Evolutionary conservation across 2,888 invertebrate species (phyloP), one percentile per base, ranked within the genome.

Genomic region (Diarsia dahlii): DNA sequence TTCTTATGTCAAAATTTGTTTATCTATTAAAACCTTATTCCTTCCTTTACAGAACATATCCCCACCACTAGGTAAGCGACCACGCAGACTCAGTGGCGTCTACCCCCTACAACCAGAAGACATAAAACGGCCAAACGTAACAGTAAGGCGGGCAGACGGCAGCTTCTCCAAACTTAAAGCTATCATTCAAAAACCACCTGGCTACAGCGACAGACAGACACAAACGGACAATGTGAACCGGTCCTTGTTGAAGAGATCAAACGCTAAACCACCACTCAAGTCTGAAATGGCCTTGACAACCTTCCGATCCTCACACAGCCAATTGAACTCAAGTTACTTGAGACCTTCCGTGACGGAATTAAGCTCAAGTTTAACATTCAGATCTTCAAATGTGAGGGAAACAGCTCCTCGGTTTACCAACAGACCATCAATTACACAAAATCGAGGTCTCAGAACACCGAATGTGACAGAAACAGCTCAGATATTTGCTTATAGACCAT

Each of bases 111-210:
- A 85, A 56, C 74, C 85, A 9, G 82, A 81, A 73, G 80, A 89
- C 8, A 79, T 83, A 60, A 85, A 84, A 72, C 74, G 86, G 9
- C 86, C 92, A 9, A 90, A 82, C 3, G 85, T 94, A 0, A 89
- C 89, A 0, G 84, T 94, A 20, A 87, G 93, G 10, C 84, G 87
- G 12, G 87, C 84, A 8, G 94, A 95, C 18, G 95, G 95, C 3
- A 91, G 89, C 2, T 71, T 93, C 10, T 85, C 93, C 0, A 92
- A 91, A 89, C 88, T 95, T 3, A 94, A 93, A 46, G 94, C 94
- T 0, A 73, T 93, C 5, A 86, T 94, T n/a, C 92, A 92, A 76
- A 94, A 90, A 83, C 80, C 88, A 0, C 71, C 54, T 46, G 60
- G 54, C 46, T 69, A 56, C 6, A 65, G 34, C 6, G 72, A 76